A percentile compares a stretch with the other conserved stretches of the same genome.
Conservation (phyloP, 2,888 invertebrate genomes). For the Ennomos quercinarius region DNA sequence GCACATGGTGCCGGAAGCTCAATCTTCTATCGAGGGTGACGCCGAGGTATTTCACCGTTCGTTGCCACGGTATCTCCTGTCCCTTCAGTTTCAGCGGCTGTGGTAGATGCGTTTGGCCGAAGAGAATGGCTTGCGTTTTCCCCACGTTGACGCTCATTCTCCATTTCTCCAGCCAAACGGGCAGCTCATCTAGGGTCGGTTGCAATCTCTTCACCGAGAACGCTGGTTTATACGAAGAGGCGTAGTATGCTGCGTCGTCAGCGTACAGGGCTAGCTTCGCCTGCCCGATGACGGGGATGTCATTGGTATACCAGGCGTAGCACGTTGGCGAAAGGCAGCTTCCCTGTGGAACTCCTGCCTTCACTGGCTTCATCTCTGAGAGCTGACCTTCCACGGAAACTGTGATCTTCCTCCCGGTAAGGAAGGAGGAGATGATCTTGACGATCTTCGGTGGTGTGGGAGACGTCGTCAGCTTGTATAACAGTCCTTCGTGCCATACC, state of each 20-base stretch:
- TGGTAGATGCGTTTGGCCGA: background rate
- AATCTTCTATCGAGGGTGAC: slow-evolving; percentile 7
- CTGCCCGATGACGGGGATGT: slow-evolving; percentile 28
- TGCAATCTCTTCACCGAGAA: slow-evolving; percentile 6
- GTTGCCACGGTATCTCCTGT: slow-evolving; percentile 2
- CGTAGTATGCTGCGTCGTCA: slow-evolving; percentile 21
- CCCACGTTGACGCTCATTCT: slow-evolving; percentile 3
- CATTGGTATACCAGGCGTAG: slow-evolving; percentile 34
- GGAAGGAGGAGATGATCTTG: slow-evolving; percentile 34
- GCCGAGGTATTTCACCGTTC: slow-evolving; percentile 3
- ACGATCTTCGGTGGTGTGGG: slow-evolving; percentile 25
- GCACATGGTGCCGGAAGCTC: background rate
- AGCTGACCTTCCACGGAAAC: background rate
- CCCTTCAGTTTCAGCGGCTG: slow-evolving; percentile 1
- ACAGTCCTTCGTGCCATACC: slow-evolving; percentile 49
- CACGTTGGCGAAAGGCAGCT: slow-evolving; percentile 35
- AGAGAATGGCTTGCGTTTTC: slow-evolving; percentile 8
- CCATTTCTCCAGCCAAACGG: slow-evolving; percentile 16
- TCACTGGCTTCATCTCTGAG: background rate
- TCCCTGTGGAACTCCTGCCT: slow-evolving; percentile 1
- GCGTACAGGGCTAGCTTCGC: slow-evolving; percentile 40
- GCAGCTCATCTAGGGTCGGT: slow-evolving; percentile 9
- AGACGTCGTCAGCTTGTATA: slow-evolving; percentile 39
- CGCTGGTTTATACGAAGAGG: slow-evolving; percentile 1
- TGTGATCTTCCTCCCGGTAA: slow-evolving; percentile 9